Conservation (phyloP, 30 jellyfish, hydroid and myxozoan genomes). For the Rhopilema esculentum region DNA sequence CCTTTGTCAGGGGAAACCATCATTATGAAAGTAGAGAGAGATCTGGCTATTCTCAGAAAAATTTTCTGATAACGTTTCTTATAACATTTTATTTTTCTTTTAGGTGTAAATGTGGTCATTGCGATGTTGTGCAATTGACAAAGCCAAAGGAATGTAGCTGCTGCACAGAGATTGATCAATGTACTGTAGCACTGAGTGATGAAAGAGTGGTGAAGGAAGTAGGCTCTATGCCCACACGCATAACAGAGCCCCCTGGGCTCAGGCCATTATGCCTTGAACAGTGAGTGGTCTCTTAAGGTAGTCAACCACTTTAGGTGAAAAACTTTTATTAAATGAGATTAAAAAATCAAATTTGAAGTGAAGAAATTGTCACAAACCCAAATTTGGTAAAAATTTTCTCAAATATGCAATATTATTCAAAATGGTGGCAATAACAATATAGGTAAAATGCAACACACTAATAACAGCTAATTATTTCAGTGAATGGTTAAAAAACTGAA, state of each 20-base stretch:
- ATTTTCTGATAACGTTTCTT: not conserved
- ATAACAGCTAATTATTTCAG: not conserved
- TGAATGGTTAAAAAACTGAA: not conserved
- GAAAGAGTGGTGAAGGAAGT: constrained; percentile 8
- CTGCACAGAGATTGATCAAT: constrained; percentile 26
- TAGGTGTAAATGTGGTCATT: constrained; percentile 24
- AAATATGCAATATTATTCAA: not conserved
- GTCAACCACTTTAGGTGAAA: not conserved
- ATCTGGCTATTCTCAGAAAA: not conserved
- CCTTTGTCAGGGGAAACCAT: not conserved
- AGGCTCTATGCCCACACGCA: constrained; percentile 3
- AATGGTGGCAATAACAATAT: not conserved
- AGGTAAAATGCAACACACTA: not conserved
- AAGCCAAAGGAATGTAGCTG: constrained; percentile 23
- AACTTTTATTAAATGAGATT: not conserved
- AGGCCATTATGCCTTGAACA: constrained; percentile 17
- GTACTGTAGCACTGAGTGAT: constrained; percentile 17
- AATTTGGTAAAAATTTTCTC: not conserved
- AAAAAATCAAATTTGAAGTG: not conserved
- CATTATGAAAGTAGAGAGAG: not conserved
- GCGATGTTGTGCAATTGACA: not conserved
- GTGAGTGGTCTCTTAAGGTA: not conserved
- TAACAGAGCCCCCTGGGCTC: no score
- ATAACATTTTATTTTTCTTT: not conserved
- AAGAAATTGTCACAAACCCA: not conserved